Evolutionary conservation across 2,888 invertebrate genomes (phyloP).

Genomic region (Chrysotoxum bicinctum): DNA sequence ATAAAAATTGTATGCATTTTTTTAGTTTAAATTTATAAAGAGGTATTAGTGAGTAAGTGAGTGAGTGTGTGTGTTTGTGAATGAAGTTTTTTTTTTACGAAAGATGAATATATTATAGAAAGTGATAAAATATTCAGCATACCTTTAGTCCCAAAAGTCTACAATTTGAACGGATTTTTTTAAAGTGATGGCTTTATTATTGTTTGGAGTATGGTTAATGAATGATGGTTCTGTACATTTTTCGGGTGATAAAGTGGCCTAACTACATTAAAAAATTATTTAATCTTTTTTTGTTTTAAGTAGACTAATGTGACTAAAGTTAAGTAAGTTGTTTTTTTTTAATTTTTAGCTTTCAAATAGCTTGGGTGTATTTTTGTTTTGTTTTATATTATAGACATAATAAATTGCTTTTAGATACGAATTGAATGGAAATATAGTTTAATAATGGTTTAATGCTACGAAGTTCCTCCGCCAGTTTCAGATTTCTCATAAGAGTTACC

Average conservation of each 20-base stretch:
- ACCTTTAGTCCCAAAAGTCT: conserved; percentile 11
- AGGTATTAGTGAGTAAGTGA: conserved; percentile 58
- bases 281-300: conserved; percentile 1
- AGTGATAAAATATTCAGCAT: conserved; percentile 27
- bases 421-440: conserved; percentile 59
- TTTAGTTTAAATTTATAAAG: conserved; percentile 28
- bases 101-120: conserved; percentile 44
- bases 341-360: conserved; percentile 22
- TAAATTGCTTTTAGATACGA: conserved; percentile 74
- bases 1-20: conserved; percentile 61
- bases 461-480: conserved; percentile 75
- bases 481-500: conserved; percentile 76
- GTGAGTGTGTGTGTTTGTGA: conserved; percentile 30
- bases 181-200: conserved; percentile 2
- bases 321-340: conserved; percentile 51
- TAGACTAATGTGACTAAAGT: conserved; percentile 19
- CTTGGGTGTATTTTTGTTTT: conserved; percentile 74
- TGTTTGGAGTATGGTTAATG: neutral
- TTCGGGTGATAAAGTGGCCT: conserved; percentile 16
- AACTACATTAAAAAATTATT: conserved; percentile 1
- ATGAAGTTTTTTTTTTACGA: conserved; percentile 34
- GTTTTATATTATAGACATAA: conserved; percentile 60
- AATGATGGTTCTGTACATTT: conserved; percentile 22
- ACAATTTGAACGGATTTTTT: neutral
- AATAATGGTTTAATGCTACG: conserved; percentile 79